Percentiles rank a stretch among this genome's conserved stretches.
phyloP scores from a whole-genome alignment of 2,888 invertebrate genomes.

The Eurytoma adleriae region DNA sequence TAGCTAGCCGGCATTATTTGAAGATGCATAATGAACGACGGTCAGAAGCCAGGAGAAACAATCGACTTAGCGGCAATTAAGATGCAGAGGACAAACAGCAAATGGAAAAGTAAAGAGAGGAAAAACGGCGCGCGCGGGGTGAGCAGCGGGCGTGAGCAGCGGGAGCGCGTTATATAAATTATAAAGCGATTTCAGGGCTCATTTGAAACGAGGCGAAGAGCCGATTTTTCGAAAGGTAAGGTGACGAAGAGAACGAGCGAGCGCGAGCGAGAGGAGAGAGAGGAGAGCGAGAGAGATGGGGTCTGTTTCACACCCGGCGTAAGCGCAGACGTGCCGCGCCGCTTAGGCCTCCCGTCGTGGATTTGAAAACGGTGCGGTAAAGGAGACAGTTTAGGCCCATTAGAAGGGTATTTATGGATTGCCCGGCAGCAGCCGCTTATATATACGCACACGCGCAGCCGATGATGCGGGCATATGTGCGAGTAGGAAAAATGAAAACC shows the following conservation, averaged over 20 bases:
- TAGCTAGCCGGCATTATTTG: background rate
- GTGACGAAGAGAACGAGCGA: constrained; percentile 2
- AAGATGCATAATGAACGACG: background rate
- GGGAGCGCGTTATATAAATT: constrained; percentile 42
- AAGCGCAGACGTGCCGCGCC: constrained; percentile 42
- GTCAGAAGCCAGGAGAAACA: background rate
- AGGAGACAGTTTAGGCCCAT: constrained; percentile 71
- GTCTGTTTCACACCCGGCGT: constrained; percentile 47
- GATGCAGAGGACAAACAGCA: constrained; percentile 3
- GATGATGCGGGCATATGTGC: no score
- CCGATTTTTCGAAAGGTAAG: constrained; percentile 37
- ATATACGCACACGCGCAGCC: constrained; percentile 23
- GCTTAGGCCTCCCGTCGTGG: constrained; percentile 60
- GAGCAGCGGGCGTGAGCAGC: background rate
- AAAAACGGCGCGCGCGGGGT: no score
- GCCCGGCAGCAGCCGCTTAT: constrained; percentile 59
- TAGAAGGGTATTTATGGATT: constrained; percentile 72
- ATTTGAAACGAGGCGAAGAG: constrained; percentile 34
- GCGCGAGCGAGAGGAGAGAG: constrained; percentile 47
- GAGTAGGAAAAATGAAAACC: no score
- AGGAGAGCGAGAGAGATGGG: constrained; percentile 17
- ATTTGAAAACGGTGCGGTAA: constrained; percentile 63
- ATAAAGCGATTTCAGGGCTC: constrained; percentile 54
- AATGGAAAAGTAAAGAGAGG: no score
- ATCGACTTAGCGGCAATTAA: constrained; percentile 18